A percentile compares a stretch with the other conserved stretches of the same genome.
phyloP scores from a whole-genome alignment of 2,113 vertebrate species.

The Neolamprologus cancellatus region DNA sequence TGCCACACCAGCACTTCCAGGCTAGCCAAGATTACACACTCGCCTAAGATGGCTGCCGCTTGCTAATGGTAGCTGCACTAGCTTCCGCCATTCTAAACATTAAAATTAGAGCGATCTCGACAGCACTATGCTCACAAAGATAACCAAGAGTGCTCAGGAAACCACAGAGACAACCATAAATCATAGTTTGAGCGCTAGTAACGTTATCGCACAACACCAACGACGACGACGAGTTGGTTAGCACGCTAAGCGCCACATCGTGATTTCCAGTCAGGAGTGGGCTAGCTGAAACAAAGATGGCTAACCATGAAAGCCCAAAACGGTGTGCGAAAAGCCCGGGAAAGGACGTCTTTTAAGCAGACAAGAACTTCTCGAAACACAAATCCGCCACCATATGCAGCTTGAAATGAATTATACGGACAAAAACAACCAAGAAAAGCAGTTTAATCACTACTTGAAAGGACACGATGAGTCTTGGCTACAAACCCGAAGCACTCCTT shows the following conservation, averaged over 20 bases:
- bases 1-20: slow-evolving; percentile 65
- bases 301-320: slow-evolving; percentile 34
- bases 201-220: not conserved
- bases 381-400: not conserved
- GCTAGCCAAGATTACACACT: slow-evolving; percentile 63
- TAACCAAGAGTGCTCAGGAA: not conserved
- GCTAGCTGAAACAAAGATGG: slow-evolving; percentile 62
- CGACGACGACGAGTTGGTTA: not conserved
- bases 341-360: slow-evolving; percentile 44
- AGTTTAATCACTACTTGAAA: rapidly evolving
- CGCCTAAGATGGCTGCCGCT: slow-evolving; percentile 76
- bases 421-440: rapidly evolving
- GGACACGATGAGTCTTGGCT: not conserved
- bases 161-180: rapidly evolving
- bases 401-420: not conserved
- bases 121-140: not conserved
- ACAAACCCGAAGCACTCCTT: not conserved
- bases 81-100: slow-evolving; percentile 69
- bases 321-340: slow-evolving; percentile 61
- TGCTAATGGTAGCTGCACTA: slow-evolving; percentile 51
- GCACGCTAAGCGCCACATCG: slow-evolving; percentile 38
- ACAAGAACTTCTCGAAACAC: not conserved
- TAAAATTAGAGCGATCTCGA: not conserved
- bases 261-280: not conserved
- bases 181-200: rapidly evolving